Base-by-base conservation (phyloP, 2,888 invertebrate genomes). In the Lacanobia oleracea region DNA sequence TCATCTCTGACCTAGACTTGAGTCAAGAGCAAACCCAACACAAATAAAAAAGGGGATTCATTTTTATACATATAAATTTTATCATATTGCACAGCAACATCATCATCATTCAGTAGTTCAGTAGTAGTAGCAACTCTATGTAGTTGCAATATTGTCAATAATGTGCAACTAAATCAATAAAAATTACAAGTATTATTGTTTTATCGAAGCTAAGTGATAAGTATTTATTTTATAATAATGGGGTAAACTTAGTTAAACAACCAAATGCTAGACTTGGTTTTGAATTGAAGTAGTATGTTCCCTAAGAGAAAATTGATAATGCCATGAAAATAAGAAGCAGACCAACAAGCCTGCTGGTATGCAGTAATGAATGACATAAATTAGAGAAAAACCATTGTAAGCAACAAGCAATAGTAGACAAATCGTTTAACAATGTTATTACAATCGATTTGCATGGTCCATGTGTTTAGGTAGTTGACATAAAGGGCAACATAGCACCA, bases 191-290 rank as follows among this genome's bases (percentile, higher is more conserved):
- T 40, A 27, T 40, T 45, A 63, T 40, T 66, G 43, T 67, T 75
- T 57, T 40, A 65, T 56, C 21, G 56, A 43, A 57, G 23, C 50
- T 27, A 18, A 45, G 16, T 23, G 50, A n/a, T 43, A 50, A 16
- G 23, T n/a, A 33, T 64, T 75, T 64, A 64, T 43, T 72, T 72
- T 56, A 61, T 23, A 43, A 37, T 45, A 40, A 14, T 18, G 14
- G 50, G 16, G 7, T 56, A n/a, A n/a, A n/a, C 10, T 8, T 27
- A 21, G 27, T 50, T 12, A 56, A 70, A 56, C 33, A 70, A 69
- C 43, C 16, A n/a, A 21, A 16, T 60, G 43, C 16, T 45, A 2
- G 14, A 6, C 10, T 37, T 33, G 14, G 33, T 18, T n/a, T 51
- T 1, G 5, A n/a, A 33, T 27, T 50, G 3, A 40, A 40, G n/a